A percentile compares a stretch with the other conserved stretches of the same genome.
Evolutionary conservation across 1,140 invertebrate genomes (phyloP).

Genomic region (Acromyrmex heyeri): DNA sequence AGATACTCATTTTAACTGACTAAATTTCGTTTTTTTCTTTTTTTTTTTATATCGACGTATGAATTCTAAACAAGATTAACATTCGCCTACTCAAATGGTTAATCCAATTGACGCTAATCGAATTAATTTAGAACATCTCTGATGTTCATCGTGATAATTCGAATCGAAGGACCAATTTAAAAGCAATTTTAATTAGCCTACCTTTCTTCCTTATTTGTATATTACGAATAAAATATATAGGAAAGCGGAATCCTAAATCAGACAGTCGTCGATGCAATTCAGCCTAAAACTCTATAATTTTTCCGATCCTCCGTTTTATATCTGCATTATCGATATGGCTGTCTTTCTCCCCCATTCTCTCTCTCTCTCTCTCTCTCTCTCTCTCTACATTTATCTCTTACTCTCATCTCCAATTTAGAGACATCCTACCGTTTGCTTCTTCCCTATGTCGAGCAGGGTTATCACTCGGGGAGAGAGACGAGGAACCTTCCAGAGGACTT

Average conservation of each 20-base stretch:
- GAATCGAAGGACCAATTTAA: background rate
- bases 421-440: constrained; percentile 47
- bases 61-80: background rate
- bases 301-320: background rate
- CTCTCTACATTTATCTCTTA: constrained; percentile 1
- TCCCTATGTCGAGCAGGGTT: background rate
- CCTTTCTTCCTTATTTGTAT: background rate
- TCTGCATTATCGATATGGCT: background rate
- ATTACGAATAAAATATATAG: background rate
- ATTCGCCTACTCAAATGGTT: background rate
- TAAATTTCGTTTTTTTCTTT: background rate
- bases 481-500: background rate
- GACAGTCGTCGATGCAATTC: constrained; percentile 16
- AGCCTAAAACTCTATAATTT: background rate
- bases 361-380: constrained; percentile 7
- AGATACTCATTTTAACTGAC: background rate
- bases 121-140: background rate
- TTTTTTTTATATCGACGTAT: constrained; percentile 2
- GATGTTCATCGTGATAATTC: background rate
- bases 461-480: background rate
- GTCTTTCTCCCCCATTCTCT: constrained; percentile 9
- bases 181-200: background rate
- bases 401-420: background rate
- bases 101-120: background rate
- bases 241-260: background rate